Evolutionary conservation across 2,888 invertebrate genomes (phyloP), one percentile per base, ranked within the genome.

Genomic region (Noctua janthe): DNA sequence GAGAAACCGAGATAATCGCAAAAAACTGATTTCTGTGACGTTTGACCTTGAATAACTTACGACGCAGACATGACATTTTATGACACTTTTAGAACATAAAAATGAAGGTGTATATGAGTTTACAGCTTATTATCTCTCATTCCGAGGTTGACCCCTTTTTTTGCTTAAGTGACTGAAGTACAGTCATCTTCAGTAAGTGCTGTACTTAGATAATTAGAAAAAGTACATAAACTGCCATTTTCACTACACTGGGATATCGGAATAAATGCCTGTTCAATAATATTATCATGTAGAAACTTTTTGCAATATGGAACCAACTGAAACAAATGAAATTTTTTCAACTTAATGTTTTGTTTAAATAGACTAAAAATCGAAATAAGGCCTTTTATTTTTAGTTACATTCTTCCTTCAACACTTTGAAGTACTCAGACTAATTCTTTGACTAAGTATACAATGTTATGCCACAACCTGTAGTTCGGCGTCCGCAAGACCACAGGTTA

Each of bases 261-360:
- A 56, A 93, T 78, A 82, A 94, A 93, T 4, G 80, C 84, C 86
- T 92, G 91, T 79, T 94, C 92, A 77, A 94, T 91, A 71, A 95
- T 91, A 81, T 95, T 94, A 10, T 95, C 94, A 78, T 91, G 84
- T 67, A 95, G 80, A 89, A 96, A 94, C 88, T 93, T 94, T 85
- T 94, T 94, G 87, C 96, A 96, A 85, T 92, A 94, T 35, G 91
- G 89, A 62, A 94, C 92, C 76, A 96, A 89, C 96, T 96, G 93
- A 78, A 93, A 88, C 76, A 76, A 73, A 4, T 39, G 2, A 23
- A 62, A n/a, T 35, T 17, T 64, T 35, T 29, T 15, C 4, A 64
- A 64, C 29, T 64, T 17, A 64, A 35, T 35, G 29, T 35, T 62
- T 35, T 35, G 20, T 66, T 66, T 35, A 66, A 20, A 20, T 35